Base-by-base conservation (phyloP, 2,113 vertebrate genomes). In the Calidris pugnax region DNA sequence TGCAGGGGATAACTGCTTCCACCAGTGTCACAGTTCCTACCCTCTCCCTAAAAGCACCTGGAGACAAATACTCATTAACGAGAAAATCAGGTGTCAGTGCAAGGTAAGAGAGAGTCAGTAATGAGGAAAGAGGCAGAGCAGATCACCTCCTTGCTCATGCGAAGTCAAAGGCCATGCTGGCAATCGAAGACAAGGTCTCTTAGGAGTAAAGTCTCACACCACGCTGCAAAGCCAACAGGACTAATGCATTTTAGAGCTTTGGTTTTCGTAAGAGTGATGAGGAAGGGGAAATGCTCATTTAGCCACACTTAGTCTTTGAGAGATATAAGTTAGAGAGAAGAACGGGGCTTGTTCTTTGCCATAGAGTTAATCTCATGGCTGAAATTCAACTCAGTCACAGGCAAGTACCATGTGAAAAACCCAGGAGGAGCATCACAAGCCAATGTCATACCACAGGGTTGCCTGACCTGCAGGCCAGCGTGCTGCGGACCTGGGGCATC, bases 381-480 rank as follows among this genome's bases (percentile, higher is more conserved):
- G 67, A 83, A 93, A 64, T 63, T 57, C 66, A 74, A 66, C 32
- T 39, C 27, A 7, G 18, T 14, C 30, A 50, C 35, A 69, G 50
- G 24, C 10, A 89, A 69, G 23, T 37, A 30, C 28, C 22, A 30
- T 21, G 15, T 1, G 3, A 48, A 87, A 57, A 73, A 33, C 4
- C 14, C 43, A 78, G 56, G 55, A 79, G 45, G 17, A 79, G 37
- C 30, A n/a, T 13, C 1, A 0, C 37, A 35, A 74, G n/a, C 37
- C 72, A 37, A 1, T 37, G 37, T 23, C 37, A n/a, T 41, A 8
- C 22, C 3, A 0, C 7, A 33, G 55, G 14, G 41, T 30, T 73
- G 48, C 27, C 53, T 88, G 77, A n/a, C 19, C 16, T 3, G 1
- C 39, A 45, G 37, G 53, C 13, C 35, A 35, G 39, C 0, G 0